phyloP scores from a whole-genome alignment of 2,797 vertebrate species.

The Diplodus sargus region DNA sequence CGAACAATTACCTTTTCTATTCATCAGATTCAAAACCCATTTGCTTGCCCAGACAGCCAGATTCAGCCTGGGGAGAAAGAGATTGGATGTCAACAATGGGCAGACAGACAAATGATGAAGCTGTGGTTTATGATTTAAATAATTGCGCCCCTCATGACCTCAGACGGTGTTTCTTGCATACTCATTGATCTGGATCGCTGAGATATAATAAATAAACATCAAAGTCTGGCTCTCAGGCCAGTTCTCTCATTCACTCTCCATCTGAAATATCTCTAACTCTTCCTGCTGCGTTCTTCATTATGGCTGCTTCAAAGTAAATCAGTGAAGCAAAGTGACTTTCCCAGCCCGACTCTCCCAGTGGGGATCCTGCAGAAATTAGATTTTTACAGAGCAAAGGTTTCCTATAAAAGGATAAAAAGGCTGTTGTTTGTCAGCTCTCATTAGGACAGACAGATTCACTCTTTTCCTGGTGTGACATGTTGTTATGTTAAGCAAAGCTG shows the following conservation, averaged over 20 bases:
- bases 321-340: slow-evolving; percentile 55
- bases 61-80: slow-evolving; percentile 22
- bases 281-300: slow-evolving; percentile 41
- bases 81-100: slow-evolving; percentile 33
- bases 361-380: slow-evolving; percentile 42
- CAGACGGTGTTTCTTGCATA: slow-evolving; percentile 13
- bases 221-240: slow-evolving; percentile 20
- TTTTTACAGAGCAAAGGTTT: slow-evolving; percentile 46
- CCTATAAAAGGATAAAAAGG: slow-evolving; percentile 21
- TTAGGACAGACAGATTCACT: slow-evolving; percentile 43
- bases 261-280: slow-evolving; percentile 25
- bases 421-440: slow-evolving; percentile 38
- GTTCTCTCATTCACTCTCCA: slow-evolving; percentile 1
- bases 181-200: slow-evolving; percentile 41
- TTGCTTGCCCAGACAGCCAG: slow-evolving; percentile 20
- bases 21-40: slow-evolving; percentile 49
- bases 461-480: slow-evolving; percentile 25
- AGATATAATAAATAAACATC: slow-evolving; percentile 50
- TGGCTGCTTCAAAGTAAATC: slow-evolving; percentile 48
- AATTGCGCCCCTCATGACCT: slow-evolving; percentile 42
- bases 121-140: slow-evolving; percentile 57
- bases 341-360: slow-evolving; percentile 10
- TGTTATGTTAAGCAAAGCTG: slow-evolving; percentile 45
- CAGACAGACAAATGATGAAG: slow-evolving; percentile 47
- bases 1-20: slow-evolving; percentile 54